A percentile compares a stretch with the other conserved stretches of the same genome.
These are phyloP conservation scores for Pipistrellus kuhlii DNA, from an alignment of 2,797 vertebrate genomes.

Conservation along the genomic window DNA sequence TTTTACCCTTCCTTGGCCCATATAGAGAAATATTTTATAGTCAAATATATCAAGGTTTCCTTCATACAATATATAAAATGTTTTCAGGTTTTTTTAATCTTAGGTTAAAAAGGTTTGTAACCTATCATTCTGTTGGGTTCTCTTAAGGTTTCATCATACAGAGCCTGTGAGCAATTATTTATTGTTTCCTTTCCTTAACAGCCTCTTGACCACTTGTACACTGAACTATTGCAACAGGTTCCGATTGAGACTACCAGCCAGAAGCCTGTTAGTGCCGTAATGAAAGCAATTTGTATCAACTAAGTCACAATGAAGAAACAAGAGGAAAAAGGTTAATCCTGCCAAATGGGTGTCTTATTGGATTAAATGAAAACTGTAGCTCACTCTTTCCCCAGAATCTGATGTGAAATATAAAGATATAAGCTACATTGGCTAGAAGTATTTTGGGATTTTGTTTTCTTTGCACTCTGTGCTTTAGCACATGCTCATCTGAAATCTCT, in stretches of 20 bases:
- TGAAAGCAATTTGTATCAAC: constrained; percentile 68
- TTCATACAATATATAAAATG: not conserved
- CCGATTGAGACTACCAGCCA: constrained; percentile 6
- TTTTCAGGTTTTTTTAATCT: not conserved
- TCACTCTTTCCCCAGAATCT: not conserved
- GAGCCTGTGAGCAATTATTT: not conserved
- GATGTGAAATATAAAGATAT: constrained; percentile 41
- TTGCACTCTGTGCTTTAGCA: not conserved
- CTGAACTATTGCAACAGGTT: not conserved
- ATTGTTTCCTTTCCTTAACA: constrained; percentile 15
- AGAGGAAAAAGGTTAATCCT: constrained; percentile 51
- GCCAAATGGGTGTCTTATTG: constrained; percentile 42
- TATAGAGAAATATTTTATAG: not conserved
- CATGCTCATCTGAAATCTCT: constrained; percentile 5
- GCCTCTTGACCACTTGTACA: not conserved
- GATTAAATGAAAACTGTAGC: constrained; percentile 55
- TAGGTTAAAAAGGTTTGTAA: not conserved
- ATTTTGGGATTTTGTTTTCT: constrained; percentile 49
- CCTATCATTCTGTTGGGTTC: constrained; percentile 2
- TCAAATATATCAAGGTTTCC: not conserved
- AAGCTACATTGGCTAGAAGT: not conserved
- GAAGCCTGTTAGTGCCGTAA: constrained; percentile 30
- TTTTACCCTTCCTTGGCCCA: not conserved
- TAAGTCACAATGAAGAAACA: constrained; percentile 57
- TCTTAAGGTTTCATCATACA: not conserved